Evolutionary conservation across 2,113 vertebrate species (phyloP), one percentile per base, ranked within the genome.

Genomic region (Amphiprion ocellaris): DNA sequence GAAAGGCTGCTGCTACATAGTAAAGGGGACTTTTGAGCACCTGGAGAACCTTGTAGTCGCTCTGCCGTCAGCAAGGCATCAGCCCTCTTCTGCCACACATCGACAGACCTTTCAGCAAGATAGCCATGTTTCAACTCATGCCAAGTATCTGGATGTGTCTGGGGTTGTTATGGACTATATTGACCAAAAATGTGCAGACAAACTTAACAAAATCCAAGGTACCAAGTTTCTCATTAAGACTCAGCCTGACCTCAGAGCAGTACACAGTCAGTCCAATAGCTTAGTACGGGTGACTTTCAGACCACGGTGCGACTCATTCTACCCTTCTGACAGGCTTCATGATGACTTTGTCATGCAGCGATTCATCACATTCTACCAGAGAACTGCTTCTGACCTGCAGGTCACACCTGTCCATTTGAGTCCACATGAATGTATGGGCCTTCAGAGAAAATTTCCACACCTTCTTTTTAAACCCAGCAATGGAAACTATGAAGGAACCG

Each of bases 301-400:
- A 56, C 30, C 60, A 0, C 7, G 0, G 1, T 0, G 10, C 3
- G 7, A 0, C 1, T 58, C 33, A 0, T 0, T 9, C 0, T 0
- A 0, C 0, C 5, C 8, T 11, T 14, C 3, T 23, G 17, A 55
- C 61, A 7, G 41, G 1, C 6, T 21, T 5, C 58, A 15, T 0
- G 66, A 49, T 33, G 72, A 76, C 7, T 71, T 65, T 3, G 87
- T 89, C 68, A 88, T 78, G 67, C 90, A 93, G 69, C 26, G 86
- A 50, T 95, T 95, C 63, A 61, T 95, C 62, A 87, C 86, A 0
- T 89, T 94, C 39, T 94, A 94, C 83, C 94, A 95, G 79, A 91
- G 90, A 47, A 85, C 86, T 0, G 92, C 91, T 0, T 90, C 90
- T 0, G 89, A 92, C 56, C 72, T 95, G 26, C 68, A 88, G 53